Base-by-base conservation (phyloP, 2,113 vertebrate species). In the Vidua chalybeata region DNA sequence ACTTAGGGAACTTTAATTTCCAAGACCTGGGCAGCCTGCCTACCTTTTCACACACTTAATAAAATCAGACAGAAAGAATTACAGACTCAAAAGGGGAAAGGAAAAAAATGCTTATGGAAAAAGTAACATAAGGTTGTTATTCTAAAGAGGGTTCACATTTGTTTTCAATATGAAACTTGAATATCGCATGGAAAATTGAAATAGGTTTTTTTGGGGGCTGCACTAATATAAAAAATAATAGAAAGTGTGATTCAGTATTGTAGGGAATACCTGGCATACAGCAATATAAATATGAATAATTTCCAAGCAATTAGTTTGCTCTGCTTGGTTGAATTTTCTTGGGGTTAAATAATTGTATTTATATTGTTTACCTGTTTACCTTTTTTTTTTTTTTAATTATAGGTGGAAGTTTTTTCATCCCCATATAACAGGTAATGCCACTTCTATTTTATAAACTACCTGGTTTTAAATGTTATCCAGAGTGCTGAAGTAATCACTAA, bases 71-170 rank as follows among this genome's bases (percentile, higher is more conserved):
- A 97, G 93, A 96, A 94, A 33, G 67, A 97, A 97, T 92, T 95
- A 89, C 56, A 91, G 55, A 91, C 64, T 97, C 93, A 94, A 96
- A 97, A 95, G 55, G 24, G 61, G 86, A 95, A 74, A 85, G 21
- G 54, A 62, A 93, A 95, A 97, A 96, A 97, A 59, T 41, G 30
- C 85, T 95, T 94, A 87, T 97, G 97, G 97, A 98, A 98, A 97
- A 97, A 97, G 96, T 97, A 98, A 97, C 72, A 95, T 81, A 91
- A 73, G 85, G 55, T 87, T 98, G 90, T 97, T 98, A 96, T 98
- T 97, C 89, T 96, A 97, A 96, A 96, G 95, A 96, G 62, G 73
- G 91, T 73, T 96, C 95, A 97, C 97, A 98, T 98, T 98, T 98
- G 97, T 98, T 98, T 98, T 88, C 89, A 97, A 97, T 98, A 97